phyloP scores from a whole-genome alignment of 1,140 invertebrate species.

The Papilio glaucus region DNA sequence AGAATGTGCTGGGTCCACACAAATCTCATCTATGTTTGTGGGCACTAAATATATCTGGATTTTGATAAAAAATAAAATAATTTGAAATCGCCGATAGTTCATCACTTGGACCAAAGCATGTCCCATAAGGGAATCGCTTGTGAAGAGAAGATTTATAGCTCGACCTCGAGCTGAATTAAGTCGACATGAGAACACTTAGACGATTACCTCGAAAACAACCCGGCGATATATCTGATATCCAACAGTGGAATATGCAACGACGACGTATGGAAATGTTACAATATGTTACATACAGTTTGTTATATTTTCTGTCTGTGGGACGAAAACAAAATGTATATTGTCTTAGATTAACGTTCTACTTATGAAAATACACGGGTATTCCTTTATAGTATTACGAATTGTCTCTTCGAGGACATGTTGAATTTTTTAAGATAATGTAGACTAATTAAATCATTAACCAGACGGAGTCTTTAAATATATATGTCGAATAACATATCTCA shows the following conservation, averaged over 20 bases:
- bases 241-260: neutral
- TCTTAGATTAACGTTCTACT: neutral
- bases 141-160: constrained; percentile 46
- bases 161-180: constrained; percentile 38
- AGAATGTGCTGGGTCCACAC: no score
- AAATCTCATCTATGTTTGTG: no score
- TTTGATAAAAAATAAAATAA: no score
- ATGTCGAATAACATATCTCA: no score
- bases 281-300: constrained; percentile 25
- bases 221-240: neutral
- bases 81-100: constrained; percentile 11
- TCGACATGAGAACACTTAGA: constrained; percentile 38
- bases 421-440: no score
- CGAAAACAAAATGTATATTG: neutral
- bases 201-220: constrained; percentile 40
- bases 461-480: no score
- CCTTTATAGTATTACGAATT: neutral
- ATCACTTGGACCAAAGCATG: constrained; percentile 15
- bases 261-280: constrained; percentile 29
- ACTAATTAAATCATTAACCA: no score
- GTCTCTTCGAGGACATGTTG: neutral
- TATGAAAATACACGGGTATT: neutral
- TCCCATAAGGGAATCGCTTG: constrained; percentile 43
- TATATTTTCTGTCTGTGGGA: neutral
- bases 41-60: no score